Base-by-base conservation (phyloP, 2,888 invertebrate species). In the Melinopterus prodromus region DNA sequence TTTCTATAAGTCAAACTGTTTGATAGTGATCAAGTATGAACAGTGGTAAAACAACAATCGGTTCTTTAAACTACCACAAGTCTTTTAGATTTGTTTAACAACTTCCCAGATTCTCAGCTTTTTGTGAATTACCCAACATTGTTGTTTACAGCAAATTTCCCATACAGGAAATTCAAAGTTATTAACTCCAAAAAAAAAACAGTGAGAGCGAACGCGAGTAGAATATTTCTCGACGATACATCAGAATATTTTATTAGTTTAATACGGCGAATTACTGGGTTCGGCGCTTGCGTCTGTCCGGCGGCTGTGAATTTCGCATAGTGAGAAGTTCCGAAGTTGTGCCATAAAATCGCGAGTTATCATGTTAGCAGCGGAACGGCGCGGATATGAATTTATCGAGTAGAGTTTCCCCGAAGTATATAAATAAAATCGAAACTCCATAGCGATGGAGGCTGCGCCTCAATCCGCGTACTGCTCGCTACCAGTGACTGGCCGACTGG, bases 391-490 rank as follows among this genome's bases (percentile, higher is more conserved):
- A 53, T 53, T 53, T 53, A 53, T 53, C 53, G 53, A 12, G 53
- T 12, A 7, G 53, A 53, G 12, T 12, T n/a, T 53, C 53, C 53
- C 53, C 53, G 53, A 53, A 53, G 53, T 53, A 7, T 53, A 53
- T 53, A 53, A 53, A 53, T 53, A 53, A 53, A 53, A 53, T 53
- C 53, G 53, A 53, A 53, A 53, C 53, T 53, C 53, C 53, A 53
- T 7, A 53, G 12, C 53, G 26, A 26, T 26, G 53, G 53, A 53
- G 53, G 9, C 12, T 53, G 53, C 53, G 2, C 12, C 53, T 53
- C 53, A 53, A 53, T 53, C 53, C 53, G 53, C 53, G 53, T 53
- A 53, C 53, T 9, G 12, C 53, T 53, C 3, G 26, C 26, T 26
- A 26, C 26, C 26, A 26, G 26, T 26, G 26, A 53, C 53, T 53